Conservation (phyloP, 2,888 invertebrate species). For the Volucella bombylans region DNA sequence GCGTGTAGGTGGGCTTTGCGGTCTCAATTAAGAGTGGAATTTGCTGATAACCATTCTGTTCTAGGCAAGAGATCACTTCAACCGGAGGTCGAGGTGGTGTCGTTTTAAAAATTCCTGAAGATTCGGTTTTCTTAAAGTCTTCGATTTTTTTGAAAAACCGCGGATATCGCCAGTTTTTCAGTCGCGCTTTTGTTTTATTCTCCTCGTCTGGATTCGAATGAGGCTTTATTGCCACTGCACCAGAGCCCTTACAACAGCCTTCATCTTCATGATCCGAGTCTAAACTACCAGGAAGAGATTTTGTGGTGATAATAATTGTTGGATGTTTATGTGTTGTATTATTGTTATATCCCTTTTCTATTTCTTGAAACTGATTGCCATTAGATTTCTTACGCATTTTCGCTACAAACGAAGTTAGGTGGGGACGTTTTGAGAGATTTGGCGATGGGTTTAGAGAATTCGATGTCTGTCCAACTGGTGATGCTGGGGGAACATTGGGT, state of each 20-base stretch:
- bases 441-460: slow-evolving; percentile 82
- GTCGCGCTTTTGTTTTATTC: slow-evolving; percentile 81
- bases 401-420: slow-evolving; percentile 81
- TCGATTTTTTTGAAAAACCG: slow-evolving; percentile 87
- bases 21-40: slow-evolving; percentile 86
- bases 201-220: slow-evolving; percentile 83
- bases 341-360: slow-evolving; percentile 70
- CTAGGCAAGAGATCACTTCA: slow-evolving; percentile 78
- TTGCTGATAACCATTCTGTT: slow-evolving; percentile 85
- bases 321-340: slow-evolving; percentile 75
- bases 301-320: slow-evolving; percentile 85
- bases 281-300: slow-evolving; percentile 91
- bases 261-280: slow-evolving; percentile 89
- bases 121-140: slow-evolving; percentile 75
- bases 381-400: slow-evolving; percentile 80
- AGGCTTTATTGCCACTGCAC: slow-evolving; percentile 81
- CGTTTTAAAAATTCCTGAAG: slow-evolving; percentile 60
- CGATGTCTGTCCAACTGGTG: slow-evolving; percentile 81
- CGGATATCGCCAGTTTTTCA: slow-evolving; percentile 88
- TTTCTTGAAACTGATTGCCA: slow-evolving; percentile 51
- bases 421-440: slow-evolving; percentile 80
- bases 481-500: slow-evolving; percentile 81
- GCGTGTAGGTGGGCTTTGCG: slow-evolving; percentile 80
- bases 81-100: slow-evolving; percentile 69
- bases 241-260: slow-evolving; percentile 79